These are phyloP conservation scores for Ispidina lecontei DNA, from an alignment of 2,797 vertebrate genomes.

Conservation along the genomic window DNA sequence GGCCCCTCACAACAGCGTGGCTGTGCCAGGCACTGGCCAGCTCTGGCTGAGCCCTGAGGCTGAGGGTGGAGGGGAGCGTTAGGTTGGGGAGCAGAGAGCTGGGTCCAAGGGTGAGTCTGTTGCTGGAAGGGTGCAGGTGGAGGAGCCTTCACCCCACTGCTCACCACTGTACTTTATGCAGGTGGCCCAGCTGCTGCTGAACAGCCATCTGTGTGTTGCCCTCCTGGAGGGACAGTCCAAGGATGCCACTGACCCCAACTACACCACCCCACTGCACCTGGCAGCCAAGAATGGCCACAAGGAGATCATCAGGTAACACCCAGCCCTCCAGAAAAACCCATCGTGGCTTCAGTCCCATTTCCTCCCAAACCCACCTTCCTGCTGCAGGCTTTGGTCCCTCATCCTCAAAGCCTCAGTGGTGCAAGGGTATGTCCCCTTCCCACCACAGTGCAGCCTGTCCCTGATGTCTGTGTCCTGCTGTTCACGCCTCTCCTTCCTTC, in stretches of 20 bases:
- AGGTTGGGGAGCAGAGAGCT: neutral
- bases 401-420: accelerated
- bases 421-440: neutral
- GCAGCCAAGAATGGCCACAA: slow-evolving; percentile 92
- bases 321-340: neutral
- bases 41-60: neutral
- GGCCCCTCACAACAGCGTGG: neutral
- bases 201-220: slow-evolving; percentile 89
- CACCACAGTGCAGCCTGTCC: accelerated
- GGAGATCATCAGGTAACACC: slow-evolving; percentile 88
- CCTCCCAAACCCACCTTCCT: neutral
- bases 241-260: slow-evolving; percentile 83
- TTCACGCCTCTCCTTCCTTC: neutral
- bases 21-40: neutral
- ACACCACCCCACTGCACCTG: slow-evolving; percentile 90
- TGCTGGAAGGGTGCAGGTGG: neutral
- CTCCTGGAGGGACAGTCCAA: slow-evolving; percentile 88
- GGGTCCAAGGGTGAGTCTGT: no score
- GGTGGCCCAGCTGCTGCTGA: slow-evolving; percentile 91
- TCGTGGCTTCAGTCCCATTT: accelerated
- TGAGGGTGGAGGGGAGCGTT: neutral
- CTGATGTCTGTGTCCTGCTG: accelerated
- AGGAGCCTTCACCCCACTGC: neutral
- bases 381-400: neutral
- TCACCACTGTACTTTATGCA: slow-evolving; percentile 25